A percentile compares a stretch with the other conserved stretches of the same genome.
phyloP scores from a whole-genome alignment of 2,113 vertebrate genomes.

The Chitala chitala region DNA sequence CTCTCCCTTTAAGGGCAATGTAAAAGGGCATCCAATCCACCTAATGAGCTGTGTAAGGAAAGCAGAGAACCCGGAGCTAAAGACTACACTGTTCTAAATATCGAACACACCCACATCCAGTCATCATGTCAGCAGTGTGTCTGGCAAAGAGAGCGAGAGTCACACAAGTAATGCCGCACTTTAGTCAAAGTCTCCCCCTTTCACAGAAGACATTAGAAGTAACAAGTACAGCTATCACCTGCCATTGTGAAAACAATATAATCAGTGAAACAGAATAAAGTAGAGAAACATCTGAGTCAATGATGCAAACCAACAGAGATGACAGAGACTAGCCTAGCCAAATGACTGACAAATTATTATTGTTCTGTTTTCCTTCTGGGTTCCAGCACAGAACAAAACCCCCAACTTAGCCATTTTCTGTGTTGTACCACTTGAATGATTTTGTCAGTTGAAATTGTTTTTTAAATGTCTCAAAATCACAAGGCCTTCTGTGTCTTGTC shows the following conservation, averaged over 20 bases:
- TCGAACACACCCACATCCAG: no score
- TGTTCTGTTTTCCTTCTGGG: background rate
- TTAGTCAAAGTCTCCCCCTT: background rate
- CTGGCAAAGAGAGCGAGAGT: no score
- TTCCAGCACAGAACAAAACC: background rate
- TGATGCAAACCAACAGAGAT: background rate
- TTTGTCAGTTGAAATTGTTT: no score
- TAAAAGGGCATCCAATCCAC: no score
- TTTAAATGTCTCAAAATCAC: no score
- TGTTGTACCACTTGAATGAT: no score
- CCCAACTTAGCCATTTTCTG: background rate
- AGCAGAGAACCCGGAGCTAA: background rate
- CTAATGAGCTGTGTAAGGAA: no score
- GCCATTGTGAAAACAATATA: background rate
- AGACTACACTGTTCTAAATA: no score
- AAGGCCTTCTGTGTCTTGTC: no score
- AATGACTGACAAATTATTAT: background rate
- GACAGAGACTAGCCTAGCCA: background rate
- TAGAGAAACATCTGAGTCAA: background rate
- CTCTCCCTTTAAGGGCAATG: no score
- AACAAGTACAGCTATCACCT: background rate
- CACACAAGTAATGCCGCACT: constrained; percentile 11
- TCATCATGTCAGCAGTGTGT: no score
- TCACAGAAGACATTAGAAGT: background rate
- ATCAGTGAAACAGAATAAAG: background rate